phyloP scores from a whole-genome alignment of 2,113 vertebrate species.

The Bubo scandiacus region DNA sequence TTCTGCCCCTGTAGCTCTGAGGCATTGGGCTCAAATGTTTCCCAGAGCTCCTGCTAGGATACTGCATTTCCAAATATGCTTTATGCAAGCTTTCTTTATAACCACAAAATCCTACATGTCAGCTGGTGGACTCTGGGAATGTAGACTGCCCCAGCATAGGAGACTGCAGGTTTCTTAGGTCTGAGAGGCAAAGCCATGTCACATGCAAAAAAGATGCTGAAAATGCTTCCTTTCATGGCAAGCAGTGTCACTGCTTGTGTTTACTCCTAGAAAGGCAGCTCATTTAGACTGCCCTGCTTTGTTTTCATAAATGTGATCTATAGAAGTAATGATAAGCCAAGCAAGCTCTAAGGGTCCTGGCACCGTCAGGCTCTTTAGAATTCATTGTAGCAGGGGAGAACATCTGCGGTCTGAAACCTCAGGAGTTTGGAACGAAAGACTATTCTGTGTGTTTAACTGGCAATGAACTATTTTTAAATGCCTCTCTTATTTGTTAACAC shows the following conservation, averaged over 20 bases:
- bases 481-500: background rate
- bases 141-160: background rate
- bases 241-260: background rate
- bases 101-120: background rate
- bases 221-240: background rate
- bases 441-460: background rate
- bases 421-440: background rate
- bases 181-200: background rate
- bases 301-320: constrained; percentile 19
- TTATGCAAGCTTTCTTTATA: background rate
- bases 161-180: background rate
- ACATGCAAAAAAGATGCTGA: background rate
- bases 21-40: constrained; percentile 13
- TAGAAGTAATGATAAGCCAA: constrained; percentile 5
- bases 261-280: background rate
- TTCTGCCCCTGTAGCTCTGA: constrained; percentile 1
- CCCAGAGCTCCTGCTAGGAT: background rate
- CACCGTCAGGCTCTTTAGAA: background rate
- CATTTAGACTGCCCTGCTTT: background rate
- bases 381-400: constrained; percentile 28
- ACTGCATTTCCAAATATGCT: background rate
- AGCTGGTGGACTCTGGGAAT: background rate
- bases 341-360: constrained; percentile 19
- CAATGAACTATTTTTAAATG: constrained; percentile 11
- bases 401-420: constrained; percentile 2